Conservation (phyloP, 1,140 invertebrate genomes). For the Atta colombica region DNA sequence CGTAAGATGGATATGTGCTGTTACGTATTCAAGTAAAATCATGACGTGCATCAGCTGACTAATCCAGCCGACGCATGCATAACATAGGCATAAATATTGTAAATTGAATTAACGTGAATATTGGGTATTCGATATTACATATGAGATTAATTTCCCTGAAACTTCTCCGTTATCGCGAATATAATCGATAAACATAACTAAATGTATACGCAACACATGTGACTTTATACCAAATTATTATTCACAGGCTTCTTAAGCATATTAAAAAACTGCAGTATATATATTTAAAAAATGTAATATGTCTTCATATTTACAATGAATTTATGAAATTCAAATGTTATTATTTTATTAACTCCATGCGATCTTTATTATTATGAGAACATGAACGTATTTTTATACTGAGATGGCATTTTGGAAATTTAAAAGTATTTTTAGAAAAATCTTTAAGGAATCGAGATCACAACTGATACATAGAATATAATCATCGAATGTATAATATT, state of each 20-base stretch:
- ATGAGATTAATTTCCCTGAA: slow-evolving; percentile 35
- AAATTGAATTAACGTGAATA: slow-evolving; percentile 43
- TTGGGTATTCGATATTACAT: slow-evolving; percentile 6
- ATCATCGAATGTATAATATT: neutral
- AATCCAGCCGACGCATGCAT: neutral
- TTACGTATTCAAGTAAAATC: slow-evolving; percentile 28
- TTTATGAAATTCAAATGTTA: neutral
- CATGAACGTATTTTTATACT: neutral
- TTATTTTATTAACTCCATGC: neutral
- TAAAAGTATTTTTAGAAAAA: neutral
- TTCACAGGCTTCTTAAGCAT: neutral
- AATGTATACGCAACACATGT: neutral
- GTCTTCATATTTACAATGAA: neutral
- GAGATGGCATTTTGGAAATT: neutral
- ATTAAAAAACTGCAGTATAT: neutral
- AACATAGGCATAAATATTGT: slow-evolving; percentile 25
- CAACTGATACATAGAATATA: neutral
- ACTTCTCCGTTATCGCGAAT: neutral
- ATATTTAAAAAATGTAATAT: neutral
- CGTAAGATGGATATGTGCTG: slow-evolving; percentile 44
- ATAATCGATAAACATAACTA: neutral
- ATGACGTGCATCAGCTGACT: slow-evolving; percentile 41
- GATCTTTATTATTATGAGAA: neutral
- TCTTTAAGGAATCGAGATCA: neutral
- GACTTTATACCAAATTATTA: neutral